phyloP scores from a whole-genome alignment of 2,113 vertebrate species.

The Pristiophorus japonicus region DNA sequence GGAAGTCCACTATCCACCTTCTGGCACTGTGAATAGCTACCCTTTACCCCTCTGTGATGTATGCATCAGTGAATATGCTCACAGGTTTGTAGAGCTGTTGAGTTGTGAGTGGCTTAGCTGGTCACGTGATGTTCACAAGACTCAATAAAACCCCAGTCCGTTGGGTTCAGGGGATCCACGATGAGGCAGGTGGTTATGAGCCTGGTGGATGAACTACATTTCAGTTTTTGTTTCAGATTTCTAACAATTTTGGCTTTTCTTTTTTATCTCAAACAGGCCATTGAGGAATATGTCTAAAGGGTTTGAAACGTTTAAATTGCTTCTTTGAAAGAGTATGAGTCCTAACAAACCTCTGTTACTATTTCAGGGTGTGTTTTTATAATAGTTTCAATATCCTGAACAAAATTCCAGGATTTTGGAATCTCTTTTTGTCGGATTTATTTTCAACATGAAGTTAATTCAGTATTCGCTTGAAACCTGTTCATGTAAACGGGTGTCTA shows the following conservation, averaged over 20 bases:
- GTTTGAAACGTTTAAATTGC: neutral
- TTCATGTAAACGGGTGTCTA: neutral
- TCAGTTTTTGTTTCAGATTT: neutral
- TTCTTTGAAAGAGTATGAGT: neutral
- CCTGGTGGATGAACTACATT: too few species aligned
- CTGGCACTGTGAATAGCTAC: too few species aligned
- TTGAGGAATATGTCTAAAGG: neutral
- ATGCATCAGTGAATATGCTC: too few species aligned
- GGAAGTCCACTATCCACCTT: too few species aligned
- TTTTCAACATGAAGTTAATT: neutral
- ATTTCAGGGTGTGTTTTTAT: neutral
- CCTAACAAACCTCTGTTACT: neutral
- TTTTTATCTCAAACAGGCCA: neutral
- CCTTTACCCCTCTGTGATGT: too few species aligned
- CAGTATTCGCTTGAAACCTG: too few species aligned
- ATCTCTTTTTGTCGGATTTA: neutral
- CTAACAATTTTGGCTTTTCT: neutral
- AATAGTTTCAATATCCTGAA: neutral
- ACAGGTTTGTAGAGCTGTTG: too few species aligned
- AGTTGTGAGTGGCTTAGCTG: too few species aligned
- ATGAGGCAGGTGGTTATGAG: too few species aligned
- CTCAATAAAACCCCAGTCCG: too few species aligned
- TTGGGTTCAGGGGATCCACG: too few species aligned
- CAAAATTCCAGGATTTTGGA: neutral
- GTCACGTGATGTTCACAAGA: too few species aligned